Evolutionary conservation across 1,140 invertebrate genomes (phyloP), one percentile per base, ranked within the genome.

Genomic region (Hycleus phaleratus): DNA sequence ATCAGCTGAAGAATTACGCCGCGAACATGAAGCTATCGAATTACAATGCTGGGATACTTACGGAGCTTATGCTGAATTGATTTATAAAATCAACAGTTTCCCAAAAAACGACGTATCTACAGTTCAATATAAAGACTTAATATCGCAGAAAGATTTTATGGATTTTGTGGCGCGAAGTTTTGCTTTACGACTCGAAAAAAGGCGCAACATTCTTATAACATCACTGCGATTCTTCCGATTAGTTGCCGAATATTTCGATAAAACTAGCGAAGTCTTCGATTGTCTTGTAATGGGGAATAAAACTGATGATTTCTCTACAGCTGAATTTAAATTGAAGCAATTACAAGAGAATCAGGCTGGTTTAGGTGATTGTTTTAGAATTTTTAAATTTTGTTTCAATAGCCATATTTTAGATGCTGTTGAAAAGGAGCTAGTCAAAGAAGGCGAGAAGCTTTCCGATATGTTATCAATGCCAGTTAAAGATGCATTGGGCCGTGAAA

Each of bases 111-210:
- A 80, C 26, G 75, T 77, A 2, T 74, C 81, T 53, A 58, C 61
- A 1, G 38, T 44, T 26, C 69, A 71, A n/a, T 70, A 71, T 39
- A 75, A 72, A 67, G 82, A 86, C 68, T 67, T 87, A 4, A 74
- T 82, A 9, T 82, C 82, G 0, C 85, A 86, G 58, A 76, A 81
- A 59, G 85, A 86, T 64, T 86, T 86, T 67, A 90, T 91, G 87
- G 85, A 91, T 72, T 89, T 87, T 58, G 84, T 90, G 0, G 88
- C 85, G 63, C 79, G 86, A 49, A 88, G 84, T 65, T 90, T 89
- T 67, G 88, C 88, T 0, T 81, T 81, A 25, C 77, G 88, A n/a
- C 70, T 91, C 46, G 87, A 91, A 65, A 79, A 85, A 40, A 72
- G 88, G 26, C 73, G 87, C 56, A 89, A 86, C 64, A 77, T 88